Evolutionary conservation across 2,113 vertebrate species (phyloP), one percentile per base, ranked within the genome.

Genomic region (Gopherus evgoodei): DNA sequence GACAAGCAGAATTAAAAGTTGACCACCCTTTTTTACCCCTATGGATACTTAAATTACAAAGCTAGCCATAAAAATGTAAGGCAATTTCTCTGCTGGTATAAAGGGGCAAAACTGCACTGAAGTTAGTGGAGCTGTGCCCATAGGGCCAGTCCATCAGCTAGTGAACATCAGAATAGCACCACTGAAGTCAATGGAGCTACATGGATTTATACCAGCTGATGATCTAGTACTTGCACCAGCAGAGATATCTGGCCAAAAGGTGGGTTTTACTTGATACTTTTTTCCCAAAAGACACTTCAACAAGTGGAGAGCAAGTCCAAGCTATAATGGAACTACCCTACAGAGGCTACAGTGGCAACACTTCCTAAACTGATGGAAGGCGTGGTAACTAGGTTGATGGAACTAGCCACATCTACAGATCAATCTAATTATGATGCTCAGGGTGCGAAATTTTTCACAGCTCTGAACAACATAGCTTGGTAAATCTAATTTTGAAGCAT

Each of bases 111-210:
- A 80, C 38, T 4, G 65, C 31, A 21, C n/a, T 72, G 7, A 21
- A 84, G 75, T 31, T 29, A 2, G 1, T 35, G 35, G 56, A 7
- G 2, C 49, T 6, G 3, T 19, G 13, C 5, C 12, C 29, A 79
- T 57, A n/a, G 53, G 50, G 35, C 19, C 82, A 80, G 44, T 89
- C 11, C 25, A 53, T 2, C 11, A 81, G 47, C 42, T n/a, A n/a
- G 35, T 69, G 59, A 62, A 62, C 35, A 69, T 8, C 16, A 69
- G 35, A n/a, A 11, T 35, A 83, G 4, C 31, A 25, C 38, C 84
- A 13, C 27, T n/a, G 49, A 1, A 0, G 4, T 69, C 62, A 69
- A 9, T 6, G 53, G 52, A 52, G 8, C 31, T 82, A 0, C 2
- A 17, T 44, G 81, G 53, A 17, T 0, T 2, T 3, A 29, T 0